Evolutionary conservation across 2,888 invertebrate species (phyloP), one percentile per base, ranked within the genome.

Genomic region (Poecilobothrus nobilitatus): DNA sequence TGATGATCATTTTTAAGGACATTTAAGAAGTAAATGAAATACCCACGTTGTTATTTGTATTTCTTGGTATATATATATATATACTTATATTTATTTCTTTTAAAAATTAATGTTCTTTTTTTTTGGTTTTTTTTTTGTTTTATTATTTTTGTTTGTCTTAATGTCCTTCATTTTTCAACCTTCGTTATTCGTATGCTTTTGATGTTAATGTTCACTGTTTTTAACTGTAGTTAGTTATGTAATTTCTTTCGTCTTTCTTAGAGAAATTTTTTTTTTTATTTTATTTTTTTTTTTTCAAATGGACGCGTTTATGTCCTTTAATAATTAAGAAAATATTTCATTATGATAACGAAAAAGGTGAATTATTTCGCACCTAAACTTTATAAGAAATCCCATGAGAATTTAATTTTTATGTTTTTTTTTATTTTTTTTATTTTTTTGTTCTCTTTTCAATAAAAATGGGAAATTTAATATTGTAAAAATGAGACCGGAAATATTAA

Each of bases 1-100:
- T 53, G 53, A 53, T 53, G 53, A 53, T 53, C 53, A 53, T 53
- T 53, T 53, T 53, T 53, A 53, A 53, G 53, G 53, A 53, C 53
- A 53, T 15, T 53, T 53, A 53, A 53, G 53, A 53, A 53, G 53
- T 53, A 15, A 53, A 53, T 53, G 53, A 53, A 18, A 53, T 53
- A 53, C 53, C 53, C 53, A 53, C 53, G 53, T 5, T 27, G 2
- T 12, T 53, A 53, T 18, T 18, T 53, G 6, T 53, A 53, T 53
- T 18, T 53, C 2, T n/a, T 2, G 7, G 6, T 53, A n/a, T 53
- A 53, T 18, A 18, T 53, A n/a, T n/a, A 18, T 18, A 18, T 15
- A 44, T 44, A 15, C 44, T 9, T 44, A 34, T 15, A 44, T 6
- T 44, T 15, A 18, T 53, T 53, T 41, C 15, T n/a, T 53, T 53